phyloP scores from a whole-genome alignment of 2,888 invertebrate species.

The Lycophotia porphyrea region DNA sequence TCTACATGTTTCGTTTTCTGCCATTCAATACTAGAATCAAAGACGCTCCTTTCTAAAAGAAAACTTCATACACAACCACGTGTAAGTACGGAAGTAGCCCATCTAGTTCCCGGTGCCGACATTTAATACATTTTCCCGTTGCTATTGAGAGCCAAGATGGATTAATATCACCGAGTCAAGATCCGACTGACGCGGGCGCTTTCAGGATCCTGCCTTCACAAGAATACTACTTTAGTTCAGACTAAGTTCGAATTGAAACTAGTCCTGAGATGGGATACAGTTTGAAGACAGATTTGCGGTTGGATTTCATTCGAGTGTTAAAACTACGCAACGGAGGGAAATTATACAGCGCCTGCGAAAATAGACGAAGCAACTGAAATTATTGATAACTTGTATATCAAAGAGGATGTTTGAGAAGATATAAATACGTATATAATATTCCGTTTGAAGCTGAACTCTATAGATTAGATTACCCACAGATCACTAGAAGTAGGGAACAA shows the following conservation, averaged over 20 bases:
- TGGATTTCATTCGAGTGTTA: conserved; percentile 75
- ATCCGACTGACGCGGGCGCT: conserved; percentile 82
- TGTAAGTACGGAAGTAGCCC: conserved; percentile 54
- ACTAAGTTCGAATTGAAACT: conserved; percentile 87
- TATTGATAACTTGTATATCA: background rate
- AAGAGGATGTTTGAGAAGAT: background rate
- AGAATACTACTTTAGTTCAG: conserved; percentile 84
- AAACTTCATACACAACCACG: conserved; percentile 25
- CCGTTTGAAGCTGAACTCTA: background rate
- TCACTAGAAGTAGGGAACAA: background rate
- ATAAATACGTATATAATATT: background rate
- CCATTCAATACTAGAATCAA: conserved; percentile 1
- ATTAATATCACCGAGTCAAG: conserved; percentile 87
- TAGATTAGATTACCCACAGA: background rate
- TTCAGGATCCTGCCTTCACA: conserved; percentile 80
- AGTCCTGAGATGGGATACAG: conserved; percentile 78
- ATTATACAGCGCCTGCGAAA: conserved; percentile 41
- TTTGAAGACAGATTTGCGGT: conserved; percentile 85
- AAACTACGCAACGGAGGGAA: conserved; percentile 65
- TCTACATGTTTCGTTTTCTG: background rate
- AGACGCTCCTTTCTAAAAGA: conserved; percentile 10
- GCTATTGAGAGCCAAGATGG: conserved; percentile 82
- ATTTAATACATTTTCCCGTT: conserved; percentile 79
- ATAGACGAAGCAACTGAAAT: conserved; percentile 19
- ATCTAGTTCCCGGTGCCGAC: conserved; percentile 62